Evolutionary conservation across 2,797 vertebrate species (phyloP).

Genomic region (Eidolon dupreanum): DNA sequence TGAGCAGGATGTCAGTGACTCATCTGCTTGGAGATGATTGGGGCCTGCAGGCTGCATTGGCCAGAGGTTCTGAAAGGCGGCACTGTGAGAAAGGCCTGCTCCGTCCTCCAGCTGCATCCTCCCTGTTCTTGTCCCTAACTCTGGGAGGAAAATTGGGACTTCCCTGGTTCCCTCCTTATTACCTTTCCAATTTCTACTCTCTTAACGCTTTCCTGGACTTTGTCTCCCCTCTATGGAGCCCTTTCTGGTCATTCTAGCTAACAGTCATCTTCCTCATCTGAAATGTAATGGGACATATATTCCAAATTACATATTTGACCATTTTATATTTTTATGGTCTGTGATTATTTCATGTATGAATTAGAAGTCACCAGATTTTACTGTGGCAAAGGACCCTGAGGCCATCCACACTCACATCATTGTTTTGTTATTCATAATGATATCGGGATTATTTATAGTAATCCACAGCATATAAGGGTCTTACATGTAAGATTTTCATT

Average conservation of each 20-base stretch:
- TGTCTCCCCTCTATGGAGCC: neutral
- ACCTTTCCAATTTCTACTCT: neutral
- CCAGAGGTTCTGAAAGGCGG: neutral
- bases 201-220: neutral
- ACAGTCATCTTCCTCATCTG: neutral
- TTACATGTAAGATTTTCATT: neutral
- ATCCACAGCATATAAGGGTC: neutral
- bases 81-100: neutral
- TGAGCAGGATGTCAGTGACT: neutral
- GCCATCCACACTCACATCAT: neutral
- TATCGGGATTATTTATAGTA: neutral
- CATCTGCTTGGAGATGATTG: neutral
- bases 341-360: slow-evolving; percentile 16
- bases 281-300: neutral
- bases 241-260: neutral
- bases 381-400: neutral
- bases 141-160: neutral
- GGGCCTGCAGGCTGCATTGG: neutral
- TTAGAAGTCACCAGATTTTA: neutral
- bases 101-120: neutral
- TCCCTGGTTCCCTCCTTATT: neutral
- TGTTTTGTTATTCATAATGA: slow-evolving; percentile 19
- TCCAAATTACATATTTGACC: neutral
- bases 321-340: neutral
- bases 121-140: neutral